Base-by-base conservation (phyloP, 2,797 vertebrate genomes). In the Lutjanus argentimaculatus region DNA sequence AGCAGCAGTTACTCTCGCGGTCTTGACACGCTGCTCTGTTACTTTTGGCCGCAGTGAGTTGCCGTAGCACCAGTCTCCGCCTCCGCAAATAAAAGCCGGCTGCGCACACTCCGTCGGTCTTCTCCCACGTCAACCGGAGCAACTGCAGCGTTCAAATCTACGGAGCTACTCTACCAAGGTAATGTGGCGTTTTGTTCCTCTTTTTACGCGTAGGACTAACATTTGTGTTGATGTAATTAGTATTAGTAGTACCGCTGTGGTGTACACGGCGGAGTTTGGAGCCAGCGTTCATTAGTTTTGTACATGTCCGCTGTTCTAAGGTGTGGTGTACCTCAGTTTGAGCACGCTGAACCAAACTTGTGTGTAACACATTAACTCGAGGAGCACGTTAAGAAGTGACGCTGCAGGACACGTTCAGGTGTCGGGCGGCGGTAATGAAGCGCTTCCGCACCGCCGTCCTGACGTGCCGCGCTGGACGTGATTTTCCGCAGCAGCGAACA, bases 21-120 rank as follows among this genome's bases (percentile, higher is more conserved):
- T 19, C 1, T 15, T 8, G 8, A 13, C 15, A 19, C 42, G 10
- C 7, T 3, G 13, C 10, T 62, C 25, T 13, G 4, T 6, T 5
- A 6, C 0, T 62, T 85, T 85, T 90, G 88, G 6, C 53, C 11
- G 62, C 7, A 3, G 0, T 1, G 72, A 0, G 49, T 80, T 56
- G n/a, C 89, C 86, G 89, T 91, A 1, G 40, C 3, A 0, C 0
- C 4, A 17, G 57, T 22, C 83, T 45, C 84, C 80, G 64, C 88
- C 81, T 16, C 12, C 25, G 0, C 7, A 4, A 0, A 92, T 93
- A 93, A 86, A 91, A 45, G 0, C 0, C 59, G 4, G 25, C 21
- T 61, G 85, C 86, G 67, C 80, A n/a, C 0, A 0, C 7, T 19
- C 7, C 0, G 0, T n/a, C 1, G 79, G 0, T 84, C 90, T 88